Conservation (phyloP, 2,797 vertebrate genomes). For the Amniataba percoides region DNA sequence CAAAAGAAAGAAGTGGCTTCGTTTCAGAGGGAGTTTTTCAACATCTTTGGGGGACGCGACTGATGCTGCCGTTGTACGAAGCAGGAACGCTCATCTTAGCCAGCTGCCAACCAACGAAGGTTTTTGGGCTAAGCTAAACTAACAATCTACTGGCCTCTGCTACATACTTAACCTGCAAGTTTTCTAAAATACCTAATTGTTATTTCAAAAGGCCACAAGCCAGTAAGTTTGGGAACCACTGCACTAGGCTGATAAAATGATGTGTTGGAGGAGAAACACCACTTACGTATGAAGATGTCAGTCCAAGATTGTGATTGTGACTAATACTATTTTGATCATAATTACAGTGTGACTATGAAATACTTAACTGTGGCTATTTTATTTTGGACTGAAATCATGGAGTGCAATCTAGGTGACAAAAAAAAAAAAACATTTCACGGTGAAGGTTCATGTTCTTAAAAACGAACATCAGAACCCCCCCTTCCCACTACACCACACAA, state of each 20-base stretch:
- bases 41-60: neutral
- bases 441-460: conserved; percentile 18
- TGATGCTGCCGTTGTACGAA: too few species aligned
- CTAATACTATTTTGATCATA: too few species aligned
- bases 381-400: conserved; percentile 1
- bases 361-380: neutral
- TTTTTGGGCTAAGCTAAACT: neutral
- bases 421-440: conserved; percentile 15
- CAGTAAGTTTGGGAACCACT: neutral
- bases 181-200: neutral
- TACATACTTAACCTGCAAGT: neutral
- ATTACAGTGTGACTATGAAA: too few species aligned
- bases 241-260: neutral
- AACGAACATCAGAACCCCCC: conserved; percentile 17
- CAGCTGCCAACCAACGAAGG: neutral
- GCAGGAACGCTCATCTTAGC: neutral
- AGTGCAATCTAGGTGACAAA: conserved; percentile 22
- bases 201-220: neutral
- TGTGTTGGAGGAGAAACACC: neutral
- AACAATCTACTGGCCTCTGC: neutral
- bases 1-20: neutral
- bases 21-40: neutral
- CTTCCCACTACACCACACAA: too few species aligned
- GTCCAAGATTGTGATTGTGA: neutral
- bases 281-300: neutral